A percentile compares a stretch with the other conserved stretches of the same genome.
Conservation (phyloP, 2,113 vertebrate genomes). For the Lophochroa leadbeateri region DNA sequence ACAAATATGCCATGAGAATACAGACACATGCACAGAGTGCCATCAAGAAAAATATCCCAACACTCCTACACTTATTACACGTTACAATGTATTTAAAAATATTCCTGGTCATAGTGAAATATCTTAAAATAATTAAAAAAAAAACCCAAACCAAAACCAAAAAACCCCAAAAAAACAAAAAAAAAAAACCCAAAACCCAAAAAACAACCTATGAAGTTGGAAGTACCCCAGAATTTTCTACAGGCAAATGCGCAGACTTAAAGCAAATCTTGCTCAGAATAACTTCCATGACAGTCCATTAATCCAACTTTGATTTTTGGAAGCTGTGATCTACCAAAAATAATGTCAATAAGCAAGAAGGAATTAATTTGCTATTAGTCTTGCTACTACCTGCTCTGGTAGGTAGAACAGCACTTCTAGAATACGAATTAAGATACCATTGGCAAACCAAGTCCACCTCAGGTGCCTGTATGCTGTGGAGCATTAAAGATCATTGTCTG, state of each 20-base stretch:
- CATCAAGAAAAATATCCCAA: slow-evolving; percentile 55
- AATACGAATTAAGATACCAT: not conserved
- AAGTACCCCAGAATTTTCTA: not conserved
- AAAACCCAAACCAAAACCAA: not conserved
- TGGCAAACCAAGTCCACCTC: not conserved
- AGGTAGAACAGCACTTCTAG: not conserved
- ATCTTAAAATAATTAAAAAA: not conserved
- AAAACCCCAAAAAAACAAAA: no score
- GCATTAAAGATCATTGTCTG: not conserved
- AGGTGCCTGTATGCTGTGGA: not conserved
- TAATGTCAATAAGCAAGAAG: not conserved
- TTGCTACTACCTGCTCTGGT: not conserved
- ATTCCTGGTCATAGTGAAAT: slow-evolving; percentile 39
- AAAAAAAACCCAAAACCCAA: not conserved
- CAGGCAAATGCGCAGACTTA: not conserved
- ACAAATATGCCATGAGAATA: slow-evolving; percentile 54
- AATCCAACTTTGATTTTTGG: not conserved
- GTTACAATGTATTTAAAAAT: slow-evolving; percentile 55
- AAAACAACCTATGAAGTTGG: not conserved
- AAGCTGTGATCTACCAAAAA: not conserved
- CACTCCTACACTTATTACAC: slow-evolving; percentile 58
- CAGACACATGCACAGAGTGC: slow-evolving; percentile 51
- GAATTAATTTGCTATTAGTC: not conserved
- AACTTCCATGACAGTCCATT: not conserved
- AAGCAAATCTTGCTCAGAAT: not conserved